Evolutionary conservation across 2,113 vertebrate genomes (phyloP).

Genomic region (Corapipo altera): DNA sequence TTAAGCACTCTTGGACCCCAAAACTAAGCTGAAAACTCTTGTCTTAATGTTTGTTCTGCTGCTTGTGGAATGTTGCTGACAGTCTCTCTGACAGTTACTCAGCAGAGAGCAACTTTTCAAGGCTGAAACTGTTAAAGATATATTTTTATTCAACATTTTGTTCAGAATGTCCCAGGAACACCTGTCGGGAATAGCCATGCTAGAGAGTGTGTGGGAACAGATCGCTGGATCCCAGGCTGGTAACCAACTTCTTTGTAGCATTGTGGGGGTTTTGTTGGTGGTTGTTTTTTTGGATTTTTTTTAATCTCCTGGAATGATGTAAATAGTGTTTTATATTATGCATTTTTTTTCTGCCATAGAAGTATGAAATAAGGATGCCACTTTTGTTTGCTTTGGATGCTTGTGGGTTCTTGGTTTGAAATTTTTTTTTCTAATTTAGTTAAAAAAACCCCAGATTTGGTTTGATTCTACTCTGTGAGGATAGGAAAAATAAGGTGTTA

Average conservation of each 20-base stretch:
- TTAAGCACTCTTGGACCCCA: background rate
- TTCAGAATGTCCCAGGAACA: slow-evolving; percentile 51
- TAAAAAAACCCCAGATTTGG: background rate
- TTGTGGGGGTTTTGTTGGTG: background rate
- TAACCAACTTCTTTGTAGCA: background rate
- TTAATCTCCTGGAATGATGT: background rate
- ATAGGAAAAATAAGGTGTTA: background rate
- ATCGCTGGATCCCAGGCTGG: background rate
- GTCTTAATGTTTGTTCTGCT: slow-evolving; percentile 35
- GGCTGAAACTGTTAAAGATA: slow-evolving; percentile 27
- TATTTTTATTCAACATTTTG: slow-evolving; percentile 40
- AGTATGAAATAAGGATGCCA: background rate
- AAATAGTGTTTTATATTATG: background rate
- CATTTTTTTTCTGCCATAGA: background rate
- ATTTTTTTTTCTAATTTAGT: background rate
- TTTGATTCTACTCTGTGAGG: background rate
- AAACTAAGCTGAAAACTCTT: slow-evolving; percentile 19
- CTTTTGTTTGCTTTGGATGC: background rate
- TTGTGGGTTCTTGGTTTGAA: background rate
- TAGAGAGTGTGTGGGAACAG: background rate
- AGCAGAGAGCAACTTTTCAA: slow-evolving; percentile 48
- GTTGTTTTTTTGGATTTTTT: background rate
- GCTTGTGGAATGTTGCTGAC: slow-evolving; percentile 28
- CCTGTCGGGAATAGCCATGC: background rate
- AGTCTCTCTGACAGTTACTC: slow-evolving; percentile 39